Percentiles rank a stretch among this genome's conserved stretches.
These are phyloP conservation scores for Charina bottae DNA, from an alignment of 2,113 vertebrate species.

Conservation along the genomic window DNA sequence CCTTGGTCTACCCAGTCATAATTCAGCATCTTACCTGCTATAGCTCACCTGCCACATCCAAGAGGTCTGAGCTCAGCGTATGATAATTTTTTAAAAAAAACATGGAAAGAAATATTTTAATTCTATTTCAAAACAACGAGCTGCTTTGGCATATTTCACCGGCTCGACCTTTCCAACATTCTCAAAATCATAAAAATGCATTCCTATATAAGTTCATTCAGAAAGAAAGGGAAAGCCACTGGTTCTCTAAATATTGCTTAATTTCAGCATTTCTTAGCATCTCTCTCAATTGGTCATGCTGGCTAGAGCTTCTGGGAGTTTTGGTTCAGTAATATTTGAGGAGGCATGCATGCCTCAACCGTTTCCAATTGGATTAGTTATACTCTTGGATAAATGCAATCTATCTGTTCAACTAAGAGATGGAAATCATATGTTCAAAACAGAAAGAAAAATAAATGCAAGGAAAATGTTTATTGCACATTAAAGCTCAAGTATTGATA, in stretches of 20 bases:
- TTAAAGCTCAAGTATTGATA: neutral
- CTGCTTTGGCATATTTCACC: neutral
- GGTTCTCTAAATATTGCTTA: neutral
- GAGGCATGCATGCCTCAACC: neutral
- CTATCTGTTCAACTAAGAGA: neutral
- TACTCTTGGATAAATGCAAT: neutral
- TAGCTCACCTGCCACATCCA: neutral
- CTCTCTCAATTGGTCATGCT: neutral
- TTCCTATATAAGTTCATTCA: neutral
- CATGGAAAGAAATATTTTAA: neutral
- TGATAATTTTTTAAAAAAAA: neutral
- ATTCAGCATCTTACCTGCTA: neutral
- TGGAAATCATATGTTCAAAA: neutral
- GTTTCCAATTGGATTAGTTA: neutral
- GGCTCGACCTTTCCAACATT: neutral
- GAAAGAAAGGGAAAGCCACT: neutral
- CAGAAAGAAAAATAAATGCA: neutral
- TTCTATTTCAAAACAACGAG: neutral
- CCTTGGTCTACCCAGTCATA: neutral
- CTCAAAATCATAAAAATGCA: neutral
- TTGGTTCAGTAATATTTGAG: neutral
- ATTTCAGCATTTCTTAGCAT: neutral
- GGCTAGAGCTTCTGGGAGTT: neutral
- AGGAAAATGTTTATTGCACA: neutral
- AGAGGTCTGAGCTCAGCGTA: neutral